Conservation (phyloP, 1,140 invertebrate species). For the Hesperophylax magnus region DNA sequence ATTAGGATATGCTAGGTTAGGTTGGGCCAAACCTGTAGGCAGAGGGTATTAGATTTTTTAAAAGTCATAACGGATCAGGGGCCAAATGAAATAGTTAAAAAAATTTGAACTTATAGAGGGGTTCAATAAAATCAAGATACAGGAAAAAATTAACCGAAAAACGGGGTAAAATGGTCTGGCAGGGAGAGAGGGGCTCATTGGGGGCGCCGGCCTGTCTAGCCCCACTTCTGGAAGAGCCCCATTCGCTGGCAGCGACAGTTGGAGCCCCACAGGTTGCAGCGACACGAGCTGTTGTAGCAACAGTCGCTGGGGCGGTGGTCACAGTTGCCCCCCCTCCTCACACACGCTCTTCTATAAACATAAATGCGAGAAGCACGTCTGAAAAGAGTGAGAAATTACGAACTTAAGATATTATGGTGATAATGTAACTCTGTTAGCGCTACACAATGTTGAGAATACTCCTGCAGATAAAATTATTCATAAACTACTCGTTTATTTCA, state of each 20-base stretch:
- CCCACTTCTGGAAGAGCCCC: slow-evolving; percentile 93
- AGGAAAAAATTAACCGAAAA: neutral
- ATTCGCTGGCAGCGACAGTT: slow-evolving; percentile 92
- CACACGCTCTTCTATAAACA: slow-evolving; percentile 89
- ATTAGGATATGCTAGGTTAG: neutral
- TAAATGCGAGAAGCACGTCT: slow-evolving; percentile 90
- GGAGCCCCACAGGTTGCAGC: slow-evolving; percentile 92
- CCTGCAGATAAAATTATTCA: too few relatives aligned
- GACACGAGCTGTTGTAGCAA: slow-evolving; percentile 88
- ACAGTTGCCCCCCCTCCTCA: slow-evolving; percentile 85
- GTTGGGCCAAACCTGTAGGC: neutral
- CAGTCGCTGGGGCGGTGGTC: slow-evolving; percentile 89
- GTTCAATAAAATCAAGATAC: too few relatives aligned
- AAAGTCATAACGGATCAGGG: neutral
- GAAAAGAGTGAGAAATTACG: slow-evolving; percentile 69
- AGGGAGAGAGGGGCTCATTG: slow-evolving; percentile 14
- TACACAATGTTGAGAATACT: too few relatives aligned
- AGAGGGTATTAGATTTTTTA: neutral
- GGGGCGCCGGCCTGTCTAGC: slow-evolving; percentile 68
- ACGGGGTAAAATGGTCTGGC: slow-evolving; percentile 20
- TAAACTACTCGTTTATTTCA: too few relatives aligned
- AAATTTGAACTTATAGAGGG: too few relatives aligned
- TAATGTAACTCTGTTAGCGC: too few relatives aligned
- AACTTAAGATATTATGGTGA: slow-evolving; percentile 26
- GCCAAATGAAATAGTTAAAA: neutral